Evolutionary conservation across 2,113 vertebrate genomes (phyloP).

Genomic region (Otolemur garnettii): DNA sequence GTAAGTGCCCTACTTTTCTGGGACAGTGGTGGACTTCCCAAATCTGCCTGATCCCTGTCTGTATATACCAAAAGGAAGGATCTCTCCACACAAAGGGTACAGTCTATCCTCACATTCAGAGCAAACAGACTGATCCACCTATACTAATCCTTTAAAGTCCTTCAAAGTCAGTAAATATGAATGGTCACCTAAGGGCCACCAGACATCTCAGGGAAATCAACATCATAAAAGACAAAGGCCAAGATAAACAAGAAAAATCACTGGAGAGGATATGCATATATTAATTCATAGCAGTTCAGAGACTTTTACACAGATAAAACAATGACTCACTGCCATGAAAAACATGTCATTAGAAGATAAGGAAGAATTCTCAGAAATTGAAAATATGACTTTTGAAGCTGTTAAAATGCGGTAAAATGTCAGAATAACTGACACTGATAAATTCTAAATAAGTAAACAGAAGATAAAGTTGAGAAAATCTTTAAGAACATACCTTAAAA

Average conservation of each 20-base stretch:
- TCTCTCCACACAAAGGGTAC: neutral
- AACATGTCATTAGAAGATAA: neutral
- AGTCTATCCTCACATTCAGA: neutral
- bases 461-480: conserved; percentile 47
- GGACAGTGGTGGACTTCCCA: neutral
- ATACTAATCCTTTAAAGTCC: neutral
- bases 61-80: neutral
- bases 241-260: neutral
- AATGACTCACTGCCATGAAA: neutral
- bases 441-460: conserved; percentile 21
- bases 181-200: neutral
- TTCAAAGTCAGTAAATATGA: conserved; percentile 4
- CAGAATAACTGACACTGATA: conserved; percentile 37
- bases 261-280: neutral
- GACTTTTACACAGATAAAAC: conserved; percentile 1
- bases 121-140: neutral
- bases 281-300: conserved; percentile 25
- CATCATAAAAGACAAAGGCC: conserved; percentile 4
- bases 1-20: neutral
- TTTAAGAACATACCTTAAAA: conserved; percentile 43
- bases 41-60: neutral
- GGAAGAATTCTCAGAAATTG: conserved; percentile 53
- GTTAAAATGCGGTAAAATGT: conserved; percentile 26
- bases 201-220: neutral
- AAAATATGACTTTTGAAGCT: conserved; percentile 45